These are phyloP conservation scores for Neomonachus schauinslandi DNA, from an alignment of 2,113 vertebrate species.

Conservation along the genomic window DNA sequence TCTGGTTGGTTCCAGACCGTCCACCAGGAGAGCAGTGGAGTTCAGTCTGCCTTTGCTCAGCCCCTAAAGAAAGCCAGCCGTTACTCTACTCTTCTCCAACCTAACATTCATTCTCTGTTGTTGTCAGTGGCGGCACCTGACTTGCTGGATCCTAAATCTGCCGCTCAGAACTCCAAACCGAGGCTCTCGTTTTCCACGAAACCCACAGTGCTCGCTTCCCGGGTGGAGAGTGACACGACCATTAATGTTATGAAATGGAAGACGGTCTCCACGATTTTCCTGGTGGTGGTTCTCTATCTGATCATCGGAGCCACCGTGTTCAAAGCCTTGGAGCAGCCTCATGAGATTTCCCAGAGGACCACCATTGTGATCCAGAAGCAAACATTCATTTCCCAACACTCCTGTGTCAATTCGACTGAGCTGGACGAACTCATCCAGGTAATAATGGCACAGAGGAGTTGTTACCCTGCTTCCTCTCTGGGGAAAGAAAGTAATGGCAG, in stretches of 20 bases:
- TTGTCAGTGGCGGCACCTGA: constrained; percentile 98
- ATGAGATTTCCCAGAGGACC: constrained; percentile 93
- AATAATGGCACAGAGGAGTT: constrained; percentile 72
- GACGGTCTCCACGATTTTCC: constrained; percentile 97
- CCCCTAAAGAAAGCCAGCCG: background rate
- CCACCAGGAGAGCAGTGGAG: background rate
- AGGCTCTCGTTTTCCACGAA: constrained; percentile 96
- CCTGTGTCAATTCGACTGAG: constrained; percentile 95
- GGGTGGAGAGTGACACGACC: constrained; percentile 92
- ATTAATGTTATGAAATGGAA: constrained; percentile 99
- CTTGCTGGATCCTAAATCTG: constrained; percentile 98
- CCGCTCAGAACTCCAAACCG: constrained; percentile 96
- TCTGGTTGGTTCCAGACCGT: background rate
- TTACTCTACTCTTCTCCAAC: background rate
- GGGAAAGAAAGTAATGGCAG: background rate
- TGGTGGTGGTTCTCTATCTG: constrained; percentile 97
- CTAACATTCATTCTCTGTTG: constrained; percentile 81
- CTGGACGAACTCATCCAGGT: constrained; percentile 98
- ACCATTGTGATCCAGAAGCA: constrained; percentile 95
- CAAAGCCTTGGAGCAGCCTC: constrained; percentile 96
- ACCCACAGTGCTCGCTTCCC: constrained; percentile 91
- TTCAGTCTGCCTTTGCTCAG: background rate
- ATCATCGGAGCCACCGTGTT: constrained; percentile 98
- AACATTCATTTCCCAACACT: constrained; percentile 92
- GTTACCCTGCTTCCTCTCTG: background rate